Evolutionary conservation across 2,113 vertebrate species (phyloP).

Genomic region (Cochlearius cochlearius): DNA sequence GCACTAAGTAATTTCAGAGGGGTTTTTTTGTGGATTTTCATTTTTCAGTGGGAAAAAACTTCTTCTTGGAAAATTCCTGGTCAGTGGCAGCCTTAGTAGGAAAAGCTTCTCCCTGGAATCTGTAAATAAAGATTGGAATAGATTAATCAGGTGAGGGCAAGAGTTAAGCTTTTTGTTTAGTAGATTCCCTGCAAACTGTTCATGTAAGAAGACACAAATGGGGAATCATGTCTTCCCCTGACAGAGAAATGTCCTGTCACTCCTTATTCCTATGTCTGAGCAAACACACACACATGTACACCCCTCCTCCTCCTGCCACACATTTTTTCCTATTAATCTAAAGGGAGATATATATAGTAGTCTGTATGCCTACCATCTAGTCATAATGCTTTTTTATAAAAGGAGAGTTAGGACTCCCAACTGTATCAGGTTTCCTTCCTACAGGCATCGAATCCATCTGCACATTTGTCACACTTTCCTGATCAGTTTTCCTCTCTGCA

Average conservation of each 20-base stretch:
- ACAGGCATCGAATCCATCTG: background rate
- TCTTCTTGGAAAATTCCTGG: background rate
- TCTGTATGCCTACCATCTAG: background rate
- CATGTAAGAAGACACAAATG: background rate
- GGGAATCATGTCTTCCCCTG: background rate
- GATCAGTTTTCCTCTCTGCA: background rate
- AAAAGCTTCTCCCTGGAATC: background rate
- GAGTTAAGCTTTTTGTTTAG: background rate
- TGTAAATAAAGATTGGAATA: background rate
- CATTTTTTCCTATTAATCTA: background rate
- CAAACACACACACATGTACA: background rate
- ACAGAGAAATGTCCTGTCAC: background rate
- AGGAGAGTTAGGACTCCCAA: background rate
- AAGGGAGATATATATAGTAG: background rate
- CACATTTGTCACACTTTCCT: background rate
- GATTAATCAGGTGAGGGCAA: background rate
- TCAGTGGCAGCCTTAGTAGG: background rate
- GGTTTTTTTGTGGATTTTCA: background rate
- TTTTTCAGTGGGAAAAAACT: background rate
- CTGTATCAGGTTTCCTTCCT: background rate
- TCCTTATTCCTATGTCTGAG: background rate
- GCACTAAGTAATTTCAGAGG: background rate
- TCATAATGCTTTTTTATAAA: background rate
- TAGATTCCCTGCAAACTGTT: background rate
- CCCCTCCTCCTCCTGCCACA: background rate